Conservation (phyloP, 1,140 invertebrate species). For the Aricia agestis region DNA sequence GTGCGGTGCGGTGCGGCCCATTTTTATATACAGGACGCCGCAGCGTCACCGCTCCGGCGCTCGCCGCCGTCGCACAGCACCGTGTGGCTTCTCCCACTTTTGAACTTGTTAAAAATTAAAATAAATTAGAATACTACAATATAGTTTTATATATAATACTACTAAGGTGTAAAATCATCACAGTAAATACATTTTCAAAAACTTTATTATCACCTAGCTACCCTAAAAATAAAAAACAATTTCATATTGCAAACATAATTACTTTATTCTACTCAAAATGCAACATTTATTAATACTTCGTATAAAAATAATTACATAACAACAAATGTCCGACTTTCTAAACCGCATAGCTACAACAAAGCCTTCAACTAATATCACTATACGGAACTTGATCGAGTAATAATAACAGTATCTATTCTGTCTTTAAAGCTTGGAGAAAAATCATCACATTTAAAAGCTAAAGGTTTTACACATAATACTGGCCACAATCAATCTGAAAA, state of each 20-base stretch:
- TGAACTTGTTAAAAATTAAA: too few species aligned
- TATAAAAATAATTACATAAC: conserved; percentile 71
- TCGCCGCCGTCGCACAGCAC: too few species aligned
- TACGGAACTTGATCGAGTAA: conserved; percentile 34
- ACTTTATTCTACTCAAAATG: conserved; percentile 65
- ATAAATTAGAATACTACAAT: too few species aligned
- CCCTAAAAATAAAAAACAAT: conserved; percentile 25
- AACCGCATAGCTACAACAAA: conserved; percentile 48
- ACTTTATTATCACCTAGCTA: not conserved
- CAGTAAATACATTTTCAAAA: not conserved
- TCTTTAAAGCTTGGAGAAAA: not conserved
- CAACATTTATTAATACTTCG: conserved; percentile 68
- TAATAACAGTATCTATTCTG: conserved; percentile 3
- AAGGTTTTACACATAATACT: not conserved
- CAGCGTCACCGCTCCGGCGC: too few species aligned
- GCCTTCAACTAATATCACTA: conserved; percentile 44
- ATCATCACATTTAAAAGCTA: not conserved
- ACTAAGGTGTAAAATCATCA: not conserved
- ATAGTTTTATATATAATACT: too few species aligned
- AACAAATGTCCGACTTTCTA: conserved; percentile 63
- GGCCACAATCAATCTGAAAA: not conserved
- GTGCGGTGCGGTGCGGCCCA: too few species aligned
- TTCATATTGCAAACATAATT: conserved; percentile 63
- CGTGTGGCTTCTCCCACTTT: too few species aligned
- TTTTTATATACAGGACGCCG: too few species aligned